A percentile compares a stretch with the other conserved stretches of the same genome.
phyloP scores from a whole-genome alignment of 2,888 invertebrate species.

The Epinotia ramella region DNA sequence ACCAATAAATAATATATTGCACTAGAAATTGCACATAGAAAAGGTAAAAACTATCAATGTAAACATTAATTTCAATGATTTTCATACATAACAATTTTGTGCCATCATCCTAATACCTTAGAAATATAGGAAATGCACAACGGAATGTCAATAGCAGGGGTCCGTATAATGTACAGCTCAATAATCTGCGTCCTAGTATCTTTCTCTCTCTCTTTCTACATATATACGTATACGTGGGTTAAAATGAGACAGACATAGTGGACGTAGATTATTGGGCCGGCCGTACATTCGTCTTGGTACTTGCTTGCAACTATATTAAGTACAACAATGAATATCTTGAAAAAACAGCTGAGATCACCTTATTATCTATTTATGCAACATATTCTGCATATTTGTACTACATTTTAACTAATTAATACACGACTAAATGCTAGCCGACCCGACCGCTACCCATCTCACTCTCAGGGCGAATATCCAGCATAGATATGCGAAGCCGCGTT shows the following conservation, averaged over 20 bases:
- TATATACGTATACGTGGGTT: too few relatives aligned
- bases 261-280: too few relatives aligned
- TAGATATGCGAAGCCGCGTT: too few relatives aligned
- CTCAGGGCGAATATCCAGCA: too few relatives aligned
- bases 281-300: neutral
- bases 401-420: neutral
- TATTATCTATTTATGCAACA: conserved; percentile 6
- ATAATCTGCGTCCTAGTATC: too few relatives aligned
- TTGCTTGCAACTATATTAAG: neutral
- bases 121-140: conserved; percentile 16
- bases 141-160: neutral
- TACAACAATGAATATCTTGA: conserved; percentile 9
- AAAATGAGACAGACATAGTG: too few relatives aligned
- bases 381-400: conserved; percentile 16
- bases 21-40: conserved; percentile 62
- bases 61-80: conserved; percentile 5
- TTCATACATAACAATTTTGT: conserved; percentile 53
- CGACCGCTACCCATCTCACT: too few relatives aligned
- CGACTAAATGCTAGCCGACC: neutral
- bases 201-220: too few relatives aligned
- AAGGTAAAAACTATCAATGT: conserved; percentile 44
- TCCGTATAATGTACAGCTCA: too few relatives aligned
- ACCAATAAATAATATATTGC: conserved; percentile 57
- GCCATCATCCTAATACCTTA: conserved; percentile 34
- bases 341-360: conserved; percentile 23